Conservation (phyloP, 2,797 vertebrate species). For the Crenuchus spilurus region DNA sequence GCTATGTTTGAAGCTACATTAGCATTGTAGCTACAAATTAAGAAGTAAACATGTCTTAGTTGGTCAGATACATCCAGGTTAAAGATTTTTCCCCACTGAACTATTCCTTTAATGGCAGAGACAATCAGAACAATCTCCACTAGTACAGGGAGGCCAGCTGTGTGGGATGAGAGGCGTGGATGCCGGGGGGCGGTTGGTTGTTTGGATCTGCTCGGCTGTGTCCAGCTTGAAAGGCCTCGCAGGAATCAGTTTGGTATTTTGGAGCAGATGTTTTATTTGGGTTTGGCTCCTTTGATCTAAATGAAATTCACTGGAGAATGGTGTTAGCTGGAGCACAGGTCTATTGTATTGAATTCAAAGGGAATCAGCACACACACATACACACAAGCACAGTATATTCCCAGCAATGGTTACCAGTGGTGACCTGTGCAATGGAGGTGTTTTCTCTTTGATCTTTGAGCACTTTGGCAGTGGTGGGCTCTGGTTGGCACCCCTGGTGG, state of each 20-base stretch:
- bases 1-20: too few relatives aligned
- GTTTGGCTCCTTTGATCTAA: constrained; percentile 76
- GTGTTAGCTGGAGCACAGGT: constrained; percentile 26
- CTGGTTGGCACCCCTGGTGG: constrained; percentile 68
- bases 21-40: too few relatives aligned
- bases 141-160: background rate
- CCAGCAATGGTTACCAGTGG: constrained; percentile 68
- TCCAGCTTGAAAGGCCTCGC: constrained; percentile 51
- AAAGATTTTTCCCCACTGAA: too few relatives aligned
- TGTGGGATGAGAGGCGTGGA: constrained; percentile 7
- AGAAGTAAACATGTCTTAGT: too few relatives aligned
- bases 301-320: constrained; percentile 67
- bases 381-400: constrained; percentile 32
- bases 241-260: constrained; percentile 64
- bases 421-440: constrained; percentile 67
- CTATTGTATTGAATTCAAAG: constrained; percentile 44
- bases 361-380: constrained; percentile 9
- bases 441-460: constrained; percentile 66
- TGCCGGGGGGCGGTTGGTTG: constrained; percentile 17
- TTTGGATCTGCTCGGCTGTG: constrained; percentile 35
- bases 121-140: constrained; percentile 12
- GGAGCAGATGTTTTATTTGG: constrained; percentile 75
- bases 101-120: background rate
- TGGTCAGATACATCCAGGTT: too few relatives aligned
- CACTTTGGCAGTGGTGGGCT: constrained; percentile 62